Evolutionary conservation across 2,888 invertebrate species (phyloP), one percentile per base, ranked within the genome.

Genomic region (Chymomyza procnemis): DNA sequence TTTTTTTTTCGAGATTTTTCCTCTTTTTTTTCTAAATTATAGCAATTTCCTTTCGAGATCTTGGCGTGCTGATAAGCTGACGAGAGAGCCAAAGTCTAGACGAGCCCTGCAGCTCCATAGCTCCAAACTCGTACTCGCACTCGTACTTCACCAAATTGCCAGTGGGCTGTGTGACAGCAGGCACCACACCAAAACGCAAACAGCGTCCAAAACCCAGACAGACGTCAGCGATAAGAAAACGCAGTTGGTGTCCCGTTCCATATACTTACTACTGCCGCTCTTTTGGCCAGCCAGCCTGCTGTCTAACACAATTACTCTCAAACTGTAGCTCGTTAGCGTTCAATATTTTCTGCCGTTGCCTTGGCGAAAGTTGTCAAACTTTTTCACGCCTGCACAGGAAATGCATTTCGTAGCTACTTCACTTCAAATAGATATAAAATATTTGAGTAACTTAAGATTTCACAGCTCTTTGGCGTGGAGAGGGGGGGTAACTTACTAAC

Each of bases 21-120:
- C n/a, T n/a, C n/a, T 47, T 54, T 61, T 67, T 64, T 60, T 59
- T 34, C 58, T 34, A 79, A 70, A 68, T 71, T 71, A 60, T 76
- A 72, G 81, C 87, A 78, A 86, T 81, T 81, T 81, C 85, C 85
- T 81, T 64, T 68, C 60, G 50, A 78, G 85, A 81, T 86, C 72
- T 81, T 48, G 46, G 60, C 52, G 62, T 46, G 22, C 56, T 78
- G 81, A 81, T 81, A 81, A 86, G 73, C 69, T 56, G 34, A 48
- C 56, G 48, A 18, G 18, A 58, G 54, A 70, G 71, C 67, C 62
- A 52, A 64, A 70, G 79, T 81, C 80, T 81, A 81, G 80, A 81
- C 80, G 12, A 18, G 55, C 64, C 55, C 63, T 59, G 54, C 64
- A 64, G 67, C 71, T 64, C 54, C 57, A 57, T 47, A 61, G 68